Base-by-base conservation (phyloP, 2,888 invertebrate genomes). In the Cheilosia urbana region DNA sequence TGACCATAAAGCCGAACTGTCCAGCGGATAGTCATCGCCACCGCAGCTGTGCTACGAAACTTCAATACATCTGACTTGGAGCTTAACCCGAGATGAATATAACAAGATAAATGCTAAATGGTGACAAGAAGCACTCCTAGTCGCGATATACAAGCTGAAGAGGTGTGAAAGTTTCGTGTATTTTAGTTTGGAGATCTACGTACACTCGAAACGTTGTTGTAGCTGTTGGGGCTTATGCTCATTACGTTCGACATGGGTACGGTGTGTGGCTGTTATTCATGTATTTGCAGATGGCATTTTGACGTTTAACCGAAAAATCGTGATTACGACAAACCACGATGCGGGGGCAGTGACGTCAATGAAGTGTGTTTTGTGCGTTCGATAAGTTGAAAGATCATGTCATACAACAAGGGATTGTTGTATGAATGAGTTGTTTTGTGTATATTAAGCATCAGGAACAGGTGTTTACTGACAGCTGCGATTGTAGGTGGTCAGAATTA, bases 21-120 rank as follows among this genome's bases (percentile, higher is more conserved):
- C 57, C 55, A 15, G 49, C 37, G 24, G 45, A 63, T 49, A 49
- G 15, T 11, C 57, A 45, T 53, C 27, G 27, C 53, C 42, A 42
- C 49, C 17, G 49, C 49, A 24, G 34, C 42, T 27, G 55, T 6
- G 45, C 30, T 51, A 51, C 21, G 37, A 7, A 57, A 34, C 45
- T 55, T 68, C 11, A 62, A 69, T 17, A 45, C 58, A 71, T 47
- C 24, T 60, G 71, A 51, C 60, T 71, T 71, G 13, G 45, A 42
- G 72, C 63, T 63, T 63, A 51, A 58, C 47, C 24, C 57, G 40
- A 66, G 76, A 76, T 76, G 76, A 51, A 68, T 60, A 51, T 51
- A 42, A 58, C 9, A 13, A 76, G 76, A 76, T 76, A 76, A 68
- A 49, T 66, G 66, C 58, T 62, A 69, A 69, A 68, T 53, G 60